Evolutionary conservation across 2,113 vertebrate genomes (phyloP).

Genomic region (Tyrannus savana): DNA sequence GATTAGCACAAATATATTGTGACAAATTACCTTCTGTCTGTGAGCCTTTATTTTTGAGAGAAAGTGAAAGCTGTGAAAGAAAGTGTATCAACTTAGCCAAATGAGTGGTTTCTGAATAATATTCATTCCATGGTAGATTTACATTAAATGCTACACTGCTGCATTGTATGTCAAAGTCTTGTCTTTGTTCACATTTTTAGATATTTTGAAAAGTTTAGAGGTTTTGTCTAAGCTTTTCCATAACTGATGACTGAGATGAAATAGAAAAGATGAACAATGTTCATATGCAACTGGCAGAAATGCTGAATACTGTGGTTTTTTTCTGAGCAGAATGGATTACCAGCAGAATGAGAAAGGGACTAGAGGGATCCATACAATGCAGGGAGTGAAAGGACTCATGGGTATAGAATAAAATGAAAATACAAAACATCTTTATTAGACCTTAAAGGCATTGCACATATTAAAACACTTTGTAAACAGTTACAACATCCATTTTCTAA

Average conservation of each 20-base stretch:
- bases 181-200: conserved; percentile 8
- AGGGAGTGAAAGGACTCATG: not conserved
- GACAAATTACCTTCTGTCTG: not conserved
- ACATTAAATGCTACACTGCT: not conserved
- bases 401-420: not conserved
- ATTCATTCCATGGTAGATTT: not conserved
- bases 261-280: not conserved
- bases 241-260: not conserved
- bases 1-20: not conserved
- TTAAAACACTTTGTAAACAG: not conserved
- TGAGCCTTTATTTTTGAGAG: not conserved
- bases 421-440: not conserved
- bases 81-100: not conserved
- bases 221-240: not conserved
- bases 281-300: not conserved
- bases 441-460: not conserved
- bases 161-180: not conserved
- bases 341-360: not conserved
- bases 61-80: not conserved
- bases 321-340: not conserved
- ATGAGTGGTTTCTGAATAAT: not conserved
- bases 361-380: not conserved
- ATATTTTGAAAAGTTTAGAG: conserved; percentile 22
- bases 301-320: not conserved
- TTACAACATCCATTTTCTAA: not conserved